Evolutionary conservation across 2,888 invertebrate species (phyloP), one percentile per base, ranked within the genome.

Genomic region (Ochlodes sylvanus): DNA sequence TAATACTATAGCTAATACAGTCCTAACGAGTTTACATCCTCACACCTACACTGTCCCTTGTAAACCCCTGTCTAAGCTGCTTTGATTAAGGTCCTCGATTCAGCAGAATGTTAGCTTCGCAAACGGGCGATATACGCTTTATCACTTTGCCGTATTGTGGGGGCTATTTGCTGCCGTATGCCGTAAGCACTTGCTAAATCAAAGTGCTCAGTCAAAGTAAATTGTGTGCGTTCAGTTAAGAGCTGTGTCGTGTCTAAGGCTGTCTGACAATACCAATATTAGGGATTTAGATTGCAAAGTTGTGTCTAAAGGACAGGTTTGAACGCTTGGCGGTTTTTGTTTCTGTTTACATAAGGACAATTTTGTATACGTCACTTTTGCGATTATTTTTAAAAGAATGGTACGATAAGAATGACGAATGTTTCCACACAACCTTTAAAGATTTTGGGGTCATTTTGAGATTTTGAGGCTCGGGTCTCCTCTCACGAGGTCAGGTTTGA

Each of bases 121-220:
- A 54, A 54, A 54, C 54, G 54, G n/a, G 32, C 54, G 54, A 54
- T 54, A 54, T 54, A 54, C 54, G 54, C 54, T 54, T 54, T 54
- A 54, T 54, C 54, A 54, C 54, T 32, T 54, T 32, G 21, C 21
- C 32, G 32, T 27, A 54, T 54, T 54, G 54, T 32, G 14, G 52
- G 52, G 21, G 50, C 54, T 54, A 54, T 54, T 54, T 32, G 54
- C 32, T 54, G 54, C 54, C 27, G 27, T 14, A 54, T 32, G 32
- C 54, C 7, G 54, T 50, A 54, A 54, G 54, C 54, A 54, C 32
- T 54, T 54, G 54, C 54, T 27, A 54, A 54, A 54, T 54, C 54
- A 54, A 32, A 54, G 21, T 54, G 54, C 27, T 27, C 32, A 54
- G 21, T 54, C 54, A 54, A 27, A 54, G 21, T 27, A 54, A 32